phyloP scores from a whole-genome alignment of 2,888 invertebrate species.

The Auanema sp. region DNA sequence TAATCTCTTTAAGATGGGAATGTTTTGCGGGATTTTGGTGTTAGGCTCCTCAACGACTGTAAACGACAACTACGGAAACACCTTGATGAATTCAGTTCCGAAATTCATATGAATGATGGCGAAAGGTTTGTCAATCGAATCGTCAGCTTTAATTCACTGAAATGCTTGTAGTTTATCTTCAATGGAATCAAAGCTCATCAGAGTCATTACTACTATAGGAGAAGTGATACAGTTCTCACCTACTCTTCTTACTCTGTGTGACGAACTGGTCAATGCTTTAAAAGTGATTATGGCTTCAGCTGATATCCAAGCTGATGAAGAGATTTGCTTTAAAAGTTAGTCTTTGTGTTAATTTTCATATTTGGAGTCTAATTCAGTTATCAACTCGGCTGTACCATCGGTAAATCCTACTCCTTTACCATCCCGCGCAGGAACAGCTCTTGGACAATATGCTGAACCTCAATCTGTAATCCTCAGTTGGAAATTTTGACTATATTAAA shows the following conservation, averaged over 20 bases:
- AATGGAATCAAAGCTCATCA: constrained; percentile 43
- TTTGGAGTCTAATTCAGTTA: neutral
- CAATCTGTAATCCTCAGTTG: constrained; percentile 2
- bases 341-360: neutral
- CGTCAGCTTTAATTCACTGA: neutral
- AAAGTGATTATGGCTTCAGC: constrained; percentile 28
- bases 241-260: constrained; percentile 63
- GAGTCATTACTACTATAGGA: constrained; percentile 66
- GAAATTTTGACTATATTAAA: too few relatives aligned
- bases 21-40: constrained; percentile 9
- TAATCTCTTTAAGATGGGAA: neutral
- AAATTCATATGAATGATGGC: constrained; percentile 9
- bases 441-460: constrained; percentile 2
- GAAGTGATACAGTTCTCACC: constrained; percentile 66
- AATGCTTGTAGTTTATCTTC: neutral
- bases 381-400: constrained; percentile 23
- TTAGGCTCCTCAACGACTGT: constrained; percentile 4
- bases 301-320: constrained; percentile 12
- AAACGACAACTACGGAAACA: constrained; percentile 3
- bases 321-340: neutral
- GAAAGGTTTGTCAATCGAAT: constrained; percentile 6
- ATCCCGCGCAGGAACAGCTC: constrained; percentile 10
- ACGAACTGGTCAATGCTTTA: constrained; percentile 23
- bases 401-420: neutral
- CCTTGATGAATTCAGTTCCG: constrained; percentile 6